Evolutionary conservation across 2,113 vertebrate genomes (phyloP).

Genomic region (Cynopterus brachyotis): DNA sequence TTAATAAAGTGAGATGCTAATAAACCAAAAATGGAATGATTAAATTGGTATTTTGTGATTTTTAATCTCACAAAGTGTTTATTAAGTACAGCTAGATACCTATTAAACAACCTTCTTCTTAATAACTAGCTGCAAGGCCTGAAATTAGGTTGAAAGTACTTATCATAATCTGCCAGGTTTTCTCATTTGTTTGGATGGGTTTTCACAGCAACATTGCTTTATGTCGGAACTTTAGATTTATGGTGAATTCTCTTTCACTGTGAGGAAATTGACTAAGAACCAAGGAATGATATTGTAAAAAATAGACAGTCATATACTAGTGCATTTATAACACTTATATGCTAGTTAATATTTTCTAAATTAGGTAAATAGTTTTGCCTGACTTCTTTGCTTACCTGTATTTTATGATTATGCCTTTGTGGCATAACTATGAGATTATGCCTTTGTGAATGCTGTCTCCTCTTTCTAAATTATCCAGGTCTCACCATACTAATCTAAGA

Average conservation of each 20-base stretch:
- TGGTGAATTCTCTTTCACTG: background rate
- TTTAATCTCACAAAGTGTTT: conserved; percentile 51
- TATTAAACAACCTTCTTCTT: conserved; percentile 27
- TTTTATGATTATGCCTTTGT: background rate
- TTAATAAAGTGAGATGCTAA: conserved; percentile 48
- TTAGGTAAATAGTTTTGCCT: background rate
- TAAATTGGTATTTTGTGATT: conserved; percentile 35
- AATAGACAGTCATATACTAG: background rate
- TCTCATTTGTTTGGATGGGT: background rate
- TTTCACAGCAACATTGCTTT: conserved; percentile 1
- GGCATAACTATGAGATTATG: background rate
- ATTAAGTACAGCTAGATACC: conserved; percentile 33
- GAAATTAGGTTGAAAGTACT: conserved; percentile 28
- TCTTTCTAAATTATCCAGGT: background rate
- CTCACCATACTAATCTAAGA: background rate
- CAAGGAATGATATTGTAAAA: background rate
- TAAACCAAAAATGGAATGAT: conserved; percentile 24
- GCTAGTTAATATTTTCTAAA: background rate
- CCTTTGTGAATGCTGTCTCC: background rate
- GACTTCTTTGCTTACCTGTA: background rate
- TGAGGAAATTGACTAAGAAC: background rate
- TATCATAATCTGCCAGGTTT: background rate
- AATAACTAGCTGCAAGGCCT: background rate
- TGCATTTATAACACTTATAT: background rate
- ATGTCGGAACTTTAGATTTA: background rate